Evolutionary conservation across 2,888 invertebrate genomes (phyloP), one percentile per base, ranked within the genome.

Genomic region (Drosophila merina): DNA sequence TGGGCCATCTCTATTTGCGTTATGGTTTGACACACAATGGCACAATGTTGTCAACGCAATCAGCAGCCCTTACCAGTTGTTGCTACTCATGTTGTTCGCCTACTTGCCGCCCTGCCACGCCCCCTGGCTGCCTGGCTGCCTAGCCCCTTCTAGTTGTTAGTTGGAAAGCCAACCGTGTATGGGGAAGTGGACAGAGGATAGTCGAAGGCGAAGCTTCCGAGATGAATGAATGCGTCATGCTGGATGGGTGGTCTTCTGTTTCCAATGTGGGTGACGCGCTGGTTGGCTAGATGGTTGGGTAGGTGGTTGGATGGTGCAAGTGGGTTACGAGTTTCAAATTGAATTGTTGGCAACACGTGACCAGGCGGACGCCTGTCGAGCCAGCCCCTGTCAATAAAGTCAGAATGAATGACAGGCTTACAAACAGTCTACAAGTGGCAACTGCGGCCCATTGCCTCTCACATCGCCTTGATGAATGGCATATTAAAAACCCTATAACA

Each of bases 11-110:
- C 69, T 73, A 70, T 51, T 28, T 14, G 48, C 59, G 56, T 63
- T 67, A 57, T 69, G 60, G 48, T 57, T 42, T 75, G 87, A 72
- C 82, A 57, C 76, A 80, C 77, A 84, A 86, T 81, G 75, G 79
- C 82, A 74, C 81, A 88, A 78, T 87, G 88, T 88, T 85, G 84
- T 88, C 88, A 87, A 85, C 88, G 88, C 84, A 85, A 88, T 88
- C 82, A 82, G 86, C 75, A 58, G 25, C 31, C 38, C 12, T 26
- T 51, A 58, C 40, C 60, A 58, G 51, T 54, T 33, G 72, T 51
- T 58, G 71, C 50, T 47, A 48, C 38, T 47, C 51, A 62, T 63
- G 62, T 52, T 64, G 60, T 12, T 52, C 36, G 57, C 42, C 45
- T 58, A 12, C 40, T 54, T 51, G 33, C 9, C 26, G 28, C 36